Evolutionary conservation across 2,888 invertebrate genomes (phyloP).

Genomic region (Serripes groenlandicus): DNA sequence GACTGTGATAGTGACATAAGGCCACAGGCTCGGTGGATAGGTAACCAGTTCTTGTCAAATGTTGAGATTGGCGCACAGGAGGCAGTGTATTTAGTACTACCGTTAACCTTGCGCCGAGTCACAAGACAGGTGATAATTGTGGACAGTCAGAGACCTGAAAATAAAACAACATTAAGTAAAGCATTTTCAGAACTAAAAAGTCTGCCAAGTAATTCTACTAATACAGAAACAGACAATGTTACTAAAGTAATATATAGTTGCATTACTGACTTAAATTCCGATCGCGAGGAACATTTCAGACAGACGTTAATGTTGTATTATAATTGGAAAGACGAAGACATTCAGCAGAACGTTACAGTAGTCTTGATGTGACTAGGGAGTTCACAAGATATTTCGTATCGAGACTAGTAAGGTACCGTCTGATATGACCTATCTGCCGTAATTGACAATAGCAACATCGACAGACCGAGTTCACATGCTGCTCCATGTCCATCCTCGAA

Average conservation of each 20-base stretch:
- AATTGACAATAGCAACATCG: too few relatives aligned
- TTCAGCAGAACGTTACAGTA: too few relatives aligned
- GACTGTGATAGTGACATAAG: constrained; percentile 28
- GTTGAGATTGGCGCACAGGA: constrained; percentile 66
- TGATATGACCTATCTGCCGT: too few relatives aligned
- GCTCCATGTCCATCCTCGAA: too few relatives aligned
- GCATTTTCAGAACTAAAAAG: background rate
- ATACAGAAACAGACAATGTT: constrained; percentile 1
- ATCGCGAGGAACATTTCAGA: constrained; percentile 5
- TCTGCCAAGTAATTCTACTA: background rate
- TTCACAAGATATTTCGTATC: too few relatives aligned
- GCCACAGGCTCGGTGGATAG: constrained; percentile 58
- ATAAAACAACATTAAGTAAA: background rate
- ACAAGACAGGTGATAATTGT: constrained; percentile 45
- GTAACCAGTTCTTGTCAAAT: constrained; percentile 59
- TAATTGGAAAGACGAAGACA: background rate
- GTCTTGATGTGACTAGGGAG: too few relatives aligned
- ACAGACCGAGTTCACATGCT: too few relatives aligned
- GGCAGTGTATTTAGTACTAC: constrained; percentile 58
- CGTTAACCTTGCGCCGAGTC: constrained; percentile 45
- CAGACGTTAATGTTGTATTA: constrained; percentile 7
- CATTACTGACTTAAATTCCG: background rate
- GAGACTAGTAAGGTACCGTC: too few relatives aligned
- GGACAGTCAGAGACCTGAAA: constrained; percentile 23
- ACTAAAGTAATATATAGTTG: background rate